Base-by-base conservation (phyloP, 2,888 invertebrate genomes). In the Caenorhabditis drosophilae region DNA sequence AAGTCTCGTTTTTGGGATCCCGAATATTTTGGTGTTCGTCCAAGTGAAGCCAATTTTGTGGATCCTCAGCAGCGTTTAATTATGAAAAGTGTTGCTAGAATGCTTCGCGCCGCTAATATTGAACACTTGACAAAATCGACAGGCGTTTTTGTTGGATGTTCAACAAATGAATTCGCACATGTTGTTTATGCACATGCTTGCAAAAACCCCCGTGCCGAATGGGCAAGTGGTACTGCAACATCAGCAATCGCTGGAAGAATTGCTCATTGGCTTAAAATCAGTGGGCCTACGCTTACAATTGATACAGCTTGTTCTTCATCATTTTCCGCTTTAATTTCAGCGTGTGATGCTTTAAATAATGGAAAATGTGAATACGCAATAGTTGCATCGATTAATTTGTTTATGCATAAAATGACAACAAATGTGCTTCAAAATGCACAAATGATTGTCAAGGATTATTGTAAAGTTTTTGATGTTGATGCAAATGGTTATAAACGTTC, bases 281-380 rank as follows among this genome's bases (percentile, higher is more conserved):
- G 89, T 84, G 94, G 97, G 0, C 97, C 97, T 6, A 93, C 93
- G 84, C 92, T 90, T 85, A 90, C 93, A 23, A 85, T 96, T 44
- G 97, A 98, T 85, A 96, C 97, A 0, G 97, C 96, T 9, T 98
- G 97, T 85, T 95, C 96, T 0, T 95, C 95, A 79, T 92, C 93
- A 70, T 86, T 95, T 84, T 89, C 91, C 83, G 82, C 81, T 35
- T 62, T 82, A 22, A 52, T 62, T 11, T 40, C 62, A 3, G 82
- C 82, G 22, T 64, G 68, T 26, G 75, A 78, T 12, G 90, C 92
- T 34, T 91, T 95, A 78, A 88, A 89, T 71, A 18, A 35, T 15
- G 56, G 60, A 41, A 52, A 54, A 42, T 71, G 70, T 34, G 66
- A 71, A 4, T 54, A 52, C 36, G 83, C 83, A 4, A 64, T 84